A percentile compares a stretch with the other conserved stretches of the same genome.
These are phyloP conservation scores for Macquaria ambigua DNA, from an alignment of 2,113 vertebrate species.

Conservation along the genomic window DNA sequence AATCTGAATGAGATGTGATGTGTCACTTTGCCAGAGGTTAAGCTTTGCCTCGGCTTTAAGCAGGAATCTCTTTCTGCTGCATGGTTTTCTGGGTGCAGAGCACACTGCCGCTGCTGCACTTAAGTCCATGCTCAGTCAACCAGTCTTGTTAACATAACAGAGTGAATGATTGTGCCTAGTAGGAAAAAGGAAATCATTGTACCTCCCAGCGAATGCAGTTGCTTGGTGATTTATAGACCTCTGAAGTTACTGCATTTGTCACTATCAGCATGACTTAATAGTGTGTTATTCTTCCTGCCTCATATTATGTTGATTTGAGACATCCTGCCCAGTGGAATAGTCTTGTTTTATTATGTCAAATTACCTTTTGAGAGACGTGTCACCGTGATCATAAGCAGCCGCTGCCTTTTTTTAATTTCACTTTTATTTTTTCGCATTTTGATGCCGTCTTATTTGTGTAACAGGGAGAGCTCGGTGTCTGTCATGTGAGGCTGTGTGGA, in stretches of 20 bases:
- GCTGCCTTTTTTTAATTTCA: conserved; percentile 19
- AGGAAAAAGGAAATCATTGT: conserved; percentile 63
- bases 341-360: conserved; percentile 58
- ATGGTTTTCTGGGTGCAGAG: conserved; percentile 27
- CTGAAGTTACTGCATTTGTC: conserved; percentile 70
- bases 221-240: conserved; percentile 72
- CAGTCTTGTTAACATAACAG: conserved; percentile 73
- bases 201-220: conserved; percentile 61
- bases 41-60: conserved; percentile 57
- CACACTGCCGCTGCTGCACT: conserved; percentile 50
- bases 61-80: conserved; percentile 46
- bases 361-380: conserved; percentile 51
- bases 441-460: conserved; percentile 44
- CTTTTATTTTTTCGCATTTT: conserved; percentile 27
- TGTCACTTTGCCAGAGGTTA: conserved; percentile 72
- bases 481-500: conserved; percentile 56
- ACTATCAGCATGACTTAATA: conserved; percentile 68
- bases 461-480: conserved; percentile 39
- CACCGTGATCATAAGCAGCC: neutral
- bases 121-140: conserved; percentile 71
- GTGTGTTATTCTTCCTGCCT: conserved; percentile 46
- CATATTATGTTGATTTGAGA: conserved; percentile 55
- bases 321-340: conserved; percentile 7
- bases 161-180: conserved; percentile 70
- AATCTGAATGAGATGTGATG: conserved; percentile 63